Percentiles rank a stretch among this genome's conserved stretches.
Conservation (phyloP, 2,888 invertebrate species). For the Phaedon cochleariae region DNA sequence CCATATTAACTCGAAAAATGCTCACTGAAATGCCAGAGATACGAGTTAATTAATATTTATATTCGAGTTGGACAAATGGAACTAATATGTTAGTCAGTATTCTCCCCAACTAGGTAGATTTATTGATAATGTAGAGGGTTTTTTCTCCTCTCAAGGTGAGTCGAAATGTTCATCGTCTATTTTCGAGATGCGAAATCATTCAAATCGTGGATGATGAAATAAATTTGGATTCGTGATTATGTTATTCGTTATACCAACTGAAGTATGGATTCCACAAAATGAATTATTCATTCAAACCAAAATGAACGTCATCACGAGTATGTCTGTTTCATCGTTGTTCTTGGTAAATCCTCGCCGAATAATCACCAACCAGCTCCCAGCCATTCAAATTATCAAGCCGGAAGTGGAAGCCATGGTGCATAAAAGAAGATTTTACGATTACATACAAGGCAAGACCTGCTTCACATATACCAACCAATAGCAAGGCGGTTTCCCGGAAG, state of each 20-base stretch:
- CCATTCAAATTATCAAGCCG: constrained; percentile 8
- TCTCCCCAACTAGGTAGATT: neutral
- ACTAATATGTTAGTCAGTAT: neutral
- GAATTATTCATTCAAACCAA: too few relatives aligned
- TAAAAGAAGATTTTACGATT: constrained; percentile 21
- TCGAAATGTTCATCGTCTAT: too few relatives aligned
- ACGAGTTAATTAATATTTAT: neutral
- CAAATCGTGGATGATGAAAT: too few relatives aligned
- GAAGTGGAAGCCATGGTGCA: constrained; percentile 24
- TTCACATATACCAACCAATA: constrained; percentile 2
- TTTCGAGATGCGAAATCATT: too few relatives aligned
- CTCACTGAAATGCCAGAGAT: neutral
- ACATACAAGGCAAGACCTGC: constrained; percentile 20
- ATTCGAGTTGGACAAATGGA: neutral
- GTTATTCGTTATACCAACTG: too few relatives aligned
- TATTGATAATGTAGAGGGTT: too few relatives aligned
- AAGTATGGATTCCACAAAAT: too few relatives aligned
- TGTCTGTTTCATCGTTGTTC: neutral
- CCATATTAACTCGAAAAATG: neutral
- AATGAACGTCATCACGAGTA: neutral
- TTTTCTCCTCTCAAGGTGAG: too few relatives aligned
- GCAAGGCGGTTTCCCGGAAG: neutral
- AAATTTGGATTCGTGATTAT: too few relatives aligned
- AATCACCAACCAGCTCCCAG: neutral
- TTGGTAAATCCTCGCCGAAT: neutral